Percentiles rank a stretch among this genome's conserved stretches.
These are phyloP conservation scores for Trichogramma pretiosum DNA, from an alignment of 1,140 invertebrate genomes.

Conservation along the genomic window DNA sequence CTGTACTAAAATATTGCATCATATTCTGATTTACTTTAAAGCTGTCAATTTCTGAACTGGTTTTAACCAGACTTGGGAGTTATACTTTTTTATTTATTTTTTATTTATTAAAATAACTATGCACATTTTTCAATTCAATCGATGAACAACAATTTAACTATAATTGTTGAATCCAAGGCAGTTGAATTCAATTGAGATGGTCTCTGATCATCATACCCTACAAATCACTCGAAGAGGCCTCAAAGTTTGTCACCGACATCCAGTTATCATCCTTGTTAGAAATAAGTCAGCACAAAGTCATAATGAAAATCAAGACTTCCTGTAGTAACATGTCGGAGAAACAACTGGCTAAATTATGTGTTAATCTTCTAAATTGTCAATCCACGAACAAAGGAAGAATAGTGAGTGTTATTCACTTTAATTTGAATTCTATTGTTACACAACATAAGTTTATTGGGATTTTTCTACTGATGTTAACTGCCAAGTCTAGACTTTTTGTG, in stretches of 20 bases:
- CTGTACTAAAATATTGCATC: too few relatives aligned
- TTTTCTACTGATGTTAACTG: not conserved
- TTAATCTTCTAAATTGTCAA: conserved; percentile 63
- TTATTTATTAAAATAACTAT: too few relatives aligned
- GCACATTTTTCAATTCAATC: too few relatives aligned
- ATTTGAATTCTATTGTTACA: conserved; percentile 5
- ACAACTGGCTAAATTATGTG: conserved; percentile 57
- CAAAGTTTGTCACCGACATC: conserved; percentile 47
- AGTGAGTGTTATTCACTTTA: conserved; percentile 39
- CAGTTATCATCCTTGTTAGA: conserved; percentile 52
- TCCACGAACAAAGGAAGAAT: conserved; percentile 57
- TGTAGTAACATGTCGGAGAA: conserved; percentile 56
- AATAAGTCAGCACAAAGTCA: conserved; percentile 57
- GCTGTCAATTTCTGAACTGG: too few relatives aligned
- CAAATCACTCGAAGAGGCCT: conserved; percentile 54
- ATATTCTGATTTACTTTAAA: too few relatives aligned
- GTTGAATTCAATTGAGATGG: conserved; percentile 27
- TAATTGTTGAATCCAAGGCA: conserved; percentile 19
- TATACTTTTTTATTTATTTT: too few relatives aligned
- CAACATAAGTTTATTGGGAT: not conserved
- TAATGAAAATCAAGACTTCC: conserved; percentile 50
- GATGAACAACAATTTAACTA: not conserved
- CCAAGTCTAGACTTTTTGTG: conserved; percentile 11
- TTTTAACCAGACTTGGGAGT: too few relatives aligned
- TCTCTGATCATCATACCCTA: conserved; percentile 46